phyloP scores from a whole-genome alignment of 37 sponge, comb jelly and placozoan genomes.

The Haliclona indistincta region DNA sequence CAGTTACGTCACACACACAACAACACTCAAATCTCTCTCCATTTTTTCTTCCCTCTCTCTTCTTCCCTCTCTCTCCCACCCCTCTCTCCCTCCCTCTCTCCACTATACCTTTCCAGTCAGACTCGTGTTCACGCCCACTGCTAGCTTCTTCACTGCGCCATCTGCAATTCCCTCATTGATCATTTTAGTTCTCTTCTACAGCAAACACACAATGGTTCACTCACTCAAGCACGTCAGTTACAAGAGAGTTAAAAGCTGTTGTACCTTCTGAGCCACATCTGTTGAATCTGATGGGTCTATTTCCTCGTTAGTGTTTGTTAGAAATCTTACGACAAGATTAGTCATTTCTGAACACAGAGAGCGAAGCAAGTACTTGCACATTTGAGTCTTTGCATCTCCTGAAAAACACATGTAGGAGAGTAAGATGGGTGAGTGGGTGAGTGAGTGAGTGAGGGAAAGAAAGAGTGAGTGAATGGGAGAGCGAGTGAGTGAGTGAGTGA shows the following conservation, averaged over 20 bases:
- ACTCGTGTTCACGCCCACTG: constrained; percentile 20
- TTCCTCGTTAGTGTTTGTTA: constrained; percentile 52
- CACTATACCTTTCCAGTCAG: constrained; percentile 67
- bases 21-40: neutral
- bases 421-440: no score
- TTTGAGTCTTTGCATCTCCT: constrained; percentile 46
- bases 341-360: constrained; percentile 69
- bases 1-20: neutral
- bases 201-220: neutral
- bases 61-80: no score
- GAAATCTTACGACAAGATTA: constrained; percentile 32
- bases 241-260: no score
- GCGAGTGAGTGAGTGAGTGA: no score
- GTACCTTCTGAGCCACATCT: no score
- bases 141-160: constrained; percentile 18
- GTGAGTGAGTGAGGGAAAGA: no score
- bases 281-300: constrained; percentile 11
- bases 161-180: constrained; percentile 46
- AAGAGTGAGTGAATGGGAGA: no score
- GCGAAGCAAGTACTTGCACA: constrained; percentile 63
- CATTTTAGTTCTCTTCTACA: constrained; percentile 32
- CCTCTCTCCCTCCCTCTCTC: no score
- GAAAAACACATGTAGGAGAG: no score
- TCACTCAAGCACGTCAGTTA: no score
- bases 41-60: no score